phyloP scores from a whole-genome alignment of 2,797 vertebrate genomes.

The Alectoris magna region DNA sequence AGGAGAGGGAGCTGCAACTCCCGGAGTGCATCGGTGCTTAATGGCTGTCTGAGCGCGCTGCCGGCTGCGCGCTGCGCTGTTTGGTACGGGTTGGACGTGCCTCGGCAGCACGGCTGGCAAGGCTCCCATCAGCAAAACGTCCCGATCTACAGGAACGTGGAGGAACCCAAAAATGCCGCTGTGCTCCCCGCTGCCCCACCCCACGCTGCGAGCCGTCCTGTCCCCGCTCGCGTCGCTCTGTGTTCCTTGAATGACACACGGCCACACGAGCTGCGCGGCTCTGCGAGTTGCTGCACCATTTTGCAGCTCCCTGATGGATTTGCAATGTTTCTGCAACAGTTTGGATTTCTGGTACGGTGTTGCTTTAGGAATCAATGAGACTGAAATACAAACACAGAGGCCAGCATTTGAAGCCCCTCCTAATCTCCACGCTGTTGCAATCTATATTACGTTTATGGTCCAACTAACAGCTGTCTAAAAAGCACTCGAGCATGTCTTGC shows the following conservation, averaged over 20 bases:
- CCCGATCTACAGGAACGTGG: not conserved
- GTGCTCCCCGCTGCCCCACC: not conserved
- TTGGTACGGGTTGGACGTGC: constrained; percentile 36
- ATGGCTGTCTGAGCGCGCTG: not conserved
- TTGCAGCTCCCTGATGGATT: not conserved
- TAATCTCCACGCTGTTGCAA: not conserved
- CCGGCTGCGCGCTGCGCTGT: not conserved
- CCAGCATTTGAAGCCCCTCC: not conserved
- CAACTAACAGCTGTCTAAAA: constrained; percentile 38
- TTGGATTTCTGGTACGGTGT: not conserved
- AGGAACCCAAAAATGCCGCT: not conserved
- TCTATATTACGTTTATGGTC: constrained; percentile 35
- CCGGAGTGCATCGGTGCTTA: not conserved
- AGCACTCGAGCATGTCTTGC: not conserved
- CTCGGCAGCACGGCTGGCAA: not conserved
- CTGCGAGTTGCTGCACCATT: not conserved
- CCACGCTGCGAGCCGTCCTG: not conserved
- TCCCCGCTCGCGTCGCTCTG: fast-evolving
- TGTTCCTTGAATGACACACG: not conserved
- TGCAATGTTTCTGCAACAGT: constrained; percentile 13
- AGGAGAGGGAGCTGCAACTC: constrained; percentile 41
- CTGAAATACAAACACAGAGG: not conserved
- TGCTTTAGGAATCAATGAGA: not conserved
- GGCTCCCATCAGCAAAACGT: constrained; percentile 8
- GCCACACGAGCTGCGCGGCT: not conserved